Evolutionary conservation across 2,888 invertebrate genomes (phyloP).

Genomic region (Ecdyonurus torrentis): DNA sequence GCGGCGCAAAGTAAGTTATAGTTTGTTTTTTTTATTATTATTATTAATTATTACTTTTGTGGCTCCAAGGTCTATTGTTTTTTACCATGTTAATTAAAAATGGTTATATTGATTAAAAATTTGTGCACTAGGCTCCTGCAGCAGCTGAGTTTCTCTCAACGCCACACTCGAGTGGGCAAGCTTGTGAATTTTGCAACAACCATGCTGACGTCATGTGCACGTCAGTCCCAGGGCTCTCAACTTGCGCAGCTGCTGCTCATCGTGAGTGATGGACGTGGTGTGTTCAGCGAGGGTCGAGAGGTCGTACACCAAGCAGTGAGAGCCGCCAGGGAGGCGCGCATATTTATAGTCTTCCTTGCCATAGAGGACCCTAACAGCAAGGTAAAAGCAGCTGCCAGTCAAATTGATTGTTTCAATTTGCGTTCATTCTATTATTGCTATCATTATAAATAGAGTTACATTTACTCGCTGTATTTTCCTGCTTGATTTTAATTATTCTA

Average conservation of each 20-base stretch:
- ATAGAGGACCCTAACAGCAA: slow-evolving; percentile 87
- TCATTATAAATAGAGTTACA: slow-evolving; percentile 4
- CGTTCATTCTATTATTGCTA: slow-evolving; percentile 6
- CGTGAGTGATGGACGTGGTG: slow-evolving; percentile 88
- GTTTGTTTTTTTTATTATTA: too few relatives aligned
- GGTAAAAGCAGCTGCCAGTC: too few relatives aligned
- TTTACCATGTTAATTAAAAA: neutral
- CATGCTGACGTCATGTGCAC: slow-evolving; percentile 30
- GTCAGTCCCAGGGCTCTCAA: slow-evolving; percentile 32
- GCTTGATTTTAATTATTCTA: too few relatives aligned
- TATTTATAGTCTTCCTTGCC: slow-evolving; percentile 90
- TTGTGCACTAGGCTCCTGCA: slow-evolving; percentile 48
- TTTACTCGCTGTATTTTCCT: neutral
- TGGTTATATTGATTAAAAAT: too few relatives aligned
- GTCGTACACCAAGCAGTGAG: slow-evolving; percentile 62
- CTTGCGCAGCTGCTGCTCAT: slow-evolving; percentile 77
- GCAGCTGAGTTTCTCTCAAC: slow-evolving; percentile 74
- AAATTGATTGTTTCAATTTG: slow-evolving; percentile 4
- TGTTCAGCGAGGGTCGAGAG: slow-evolving; percentile 64
- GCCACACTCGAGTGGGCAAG: slow-evolving; percentile 71
- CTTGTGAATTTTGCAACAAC: slow-evolving; percentile 63
- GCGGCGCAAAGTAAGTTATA: slow-evolving; percentile 53
- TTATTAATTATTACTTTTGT: slow-evolving; percentile 5
- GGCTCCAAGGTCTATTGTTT: slow-evolving; percentile 1
- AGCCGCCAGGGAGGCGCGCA: slow-evolving; percentile 57